Percentiles rank a stretch among this genome's conserved stretches.
Conservation (phyloP, 2,113 vertebrate genomes). For the Leucopsar rothschildi region DNA sequence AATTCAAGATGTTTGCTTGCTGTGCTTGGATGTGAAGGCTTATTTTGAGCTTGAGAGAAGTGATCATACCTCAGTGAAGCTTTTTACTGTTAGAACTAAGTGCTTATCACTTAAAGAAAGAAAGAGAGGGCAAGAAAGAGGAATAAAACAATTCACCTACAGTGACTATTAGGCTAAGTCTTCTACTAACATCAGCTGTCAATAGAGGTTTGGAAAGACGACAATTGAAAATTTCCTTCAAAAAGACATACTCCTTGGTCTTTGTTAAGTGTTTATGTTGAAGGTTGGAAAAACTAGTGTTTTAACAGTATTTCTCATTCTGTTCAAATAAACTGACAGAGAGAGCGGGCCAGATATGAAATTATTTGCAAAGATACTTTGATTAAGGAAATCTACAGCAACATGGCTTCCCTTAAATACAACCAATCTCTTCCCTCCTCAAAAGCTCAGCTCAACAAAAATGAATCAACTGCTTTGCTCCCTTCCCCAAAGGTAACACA, state of each 20-base stretch:
- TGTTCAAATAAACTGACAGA: background rate
- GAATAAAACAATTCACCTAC: background rate
- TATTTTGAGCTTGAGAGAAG: background rate
- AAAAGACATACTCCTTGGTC: background rate
- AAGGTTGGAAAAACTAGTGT: background rate
- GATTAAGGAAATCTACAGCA: background rate
- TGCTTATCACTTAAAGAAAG: background rate
- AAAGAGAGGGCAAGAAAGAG: background rate
- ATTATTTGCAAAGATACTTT: background rate
- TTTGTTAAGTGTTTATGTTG: background rate
- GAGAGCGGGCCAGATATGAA: background rate
- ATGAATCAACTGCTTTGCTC: background rate
- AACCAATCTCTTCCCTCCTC: background rate
- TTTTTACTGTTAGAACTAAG: background rate
- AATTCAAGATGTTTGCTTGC: background rate
- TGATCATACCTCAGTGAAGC: background rate
- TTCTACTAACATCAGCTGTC: background rate
- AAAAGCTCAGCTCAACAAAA: background rate
- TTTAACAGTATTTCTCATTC: background rate
- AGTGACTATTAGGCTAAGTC: background rate
- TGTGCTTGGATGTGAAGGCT: background rate
- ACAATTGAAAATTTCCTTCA: background rate
- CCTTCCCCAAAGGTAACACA: background rate
- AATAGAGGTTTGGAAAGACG: background rate
- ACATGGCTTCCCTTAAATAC: background rate